phyloP scores from a whole-genome alignment of 2,113 vertebrate genomes.

The Formicarius rufipectus region DNA sequence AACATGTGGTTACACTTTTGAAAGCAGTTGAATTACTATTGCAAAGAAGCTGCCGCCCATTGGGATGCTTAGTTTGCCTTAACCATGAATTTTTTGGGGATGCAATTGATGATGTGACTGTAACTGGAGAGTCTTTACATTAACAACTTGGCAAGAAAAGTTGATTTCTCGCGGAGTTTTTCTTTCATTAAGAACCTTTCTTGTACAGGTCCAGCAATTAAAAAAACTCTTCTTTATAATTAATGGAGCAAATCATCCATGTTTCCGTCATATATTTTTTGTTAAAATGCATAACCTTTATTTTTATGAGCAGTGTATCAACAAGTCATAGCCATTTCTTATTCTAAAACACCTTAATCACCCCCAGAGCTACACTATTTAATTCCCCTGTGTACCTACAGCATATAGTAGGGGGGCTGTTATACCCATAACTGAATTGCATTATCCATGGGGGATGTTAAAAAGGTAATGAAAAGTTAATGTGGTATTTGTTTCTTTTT shows the following conservation, averaged over 20 bases:
- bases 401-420: not conserved
- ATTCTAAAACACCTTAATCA: not conserved
- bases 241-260: not conserved
- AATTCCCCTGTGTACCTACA: not conserved
- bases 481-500: conserved; percentile 30
- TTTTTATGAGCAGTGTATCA: not conserved
- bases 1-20: not conserved
- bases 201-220: not conserved
- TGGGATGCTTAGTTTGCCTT: not conserved
- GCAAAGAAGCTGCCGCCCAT: not conserved
- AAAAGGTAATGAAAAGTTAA: conserved; percentile 54
- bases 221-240: conserved; percentile 6
- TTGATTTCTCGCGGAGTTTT: not conserved
- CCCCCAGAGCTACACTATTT: not conserved
- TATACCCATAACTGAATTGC: not conserved
- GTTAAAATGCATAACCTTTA: conserved; percentile 29
- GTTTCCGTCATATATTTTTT: not conserved
- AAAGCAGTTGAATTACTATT: not conserved
- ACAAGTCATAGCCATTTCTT: not conserved
- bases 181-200: not conserved
- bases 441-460: not conserved
- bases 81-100: not conserved
- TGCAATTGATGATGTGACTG: not conserved
- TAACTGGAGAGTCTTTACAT: not conserved
- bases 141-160: not conserved